Evolutionary conservation across 2,797 vertebrate species (phyloP).

Genomic region (Chaetophractus vellerosus): DNA sequence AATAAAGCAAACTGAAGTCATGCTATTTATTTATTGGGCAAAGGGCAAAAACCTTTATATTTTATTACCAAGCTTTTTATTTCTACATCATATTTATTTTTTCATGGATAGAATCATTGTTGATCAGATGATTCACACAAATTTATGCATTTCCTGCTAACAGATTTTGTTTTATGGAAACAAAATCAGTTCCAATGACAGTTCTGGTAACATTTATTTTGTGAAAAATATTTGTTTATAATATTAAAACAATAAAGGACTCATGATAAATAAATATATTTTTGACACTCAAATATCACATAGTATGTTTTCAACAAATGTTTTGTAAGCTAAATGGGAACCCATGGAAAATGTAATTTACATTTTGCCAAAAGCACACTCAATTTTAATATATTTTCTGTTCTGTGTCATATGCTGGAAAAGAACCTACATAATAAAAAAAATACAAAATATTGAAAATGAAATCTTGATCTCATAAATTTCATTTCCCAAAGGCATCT

Average conservation of each 20-base stretch:
- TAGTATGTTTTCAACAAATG: constrained; percentile 53
- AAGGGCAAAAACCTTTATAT: constrained; percentile 85
- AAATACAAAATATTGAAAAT: constrained; percentile 61
- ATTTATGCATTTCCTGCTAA: constrained; percentile 74
- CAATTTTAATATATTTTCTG: constrained; percentile 30
- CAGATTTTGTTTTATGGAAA: constrained; percentile 46
- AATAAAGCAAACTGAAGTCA: constrained; percentile 39
- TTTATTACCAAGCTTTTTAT: constrained; percentile 89
- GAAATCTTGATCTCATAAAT: constrained; percentile 19
- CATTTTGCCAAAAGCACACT: not conserved
- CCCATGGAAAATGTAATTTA: constrained; percentile 17
- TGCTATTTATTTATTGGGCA: constrained; percentile 83
- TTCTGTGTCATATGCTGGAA: not conserved
- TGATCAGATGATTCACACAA: constrained; percentile 60
- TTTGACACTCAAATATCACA: constrained; percentile 65
- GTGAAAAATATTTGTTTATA: constrained; percentile 51
- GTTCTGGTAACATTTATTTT: constrained; percentile 68
- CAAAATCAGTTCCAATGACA: constrained; percentile 56
- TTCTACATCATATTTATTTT: constrained; percentile 90
- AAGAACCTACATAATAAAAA: constrained; percentile 32
- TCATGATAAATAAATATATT: constrained; percentile 41
- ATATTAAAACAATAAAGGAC: constrained; percentile 59
- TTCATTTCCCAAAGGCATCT: not conserved
- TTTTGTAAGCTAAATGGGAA: constrained; percentile 48
- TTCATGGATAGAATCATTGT: constrained; percentile 72